Conservation (phyloP, 1,140 invertebrate species). For the Cylas formicarius region DNA sequence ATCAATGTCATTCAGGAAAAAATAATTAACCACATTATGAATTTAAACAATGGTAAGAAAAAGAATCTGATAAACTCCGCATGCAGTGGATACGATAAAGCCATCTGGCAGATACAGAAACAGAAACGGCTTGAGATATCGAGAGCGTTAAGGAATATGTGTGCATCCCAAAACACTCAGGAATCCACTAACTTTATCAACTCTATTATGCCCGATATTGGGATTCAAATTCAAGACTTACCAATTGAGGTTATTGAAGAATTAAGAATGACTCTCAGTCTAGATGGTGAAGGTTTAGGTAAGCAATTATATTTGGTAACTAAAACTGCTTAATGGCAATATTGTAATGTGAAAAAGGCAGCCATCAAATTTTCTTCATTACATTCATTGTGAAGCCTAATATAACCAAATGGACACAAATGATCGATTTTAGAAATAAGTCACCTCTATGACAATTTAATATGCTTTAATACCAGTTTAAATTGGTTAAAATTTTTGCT, state of each 20-base stretch:
- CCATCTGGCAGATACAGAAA: constrained; percentile 31
- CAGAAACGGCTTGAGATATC: constrained; percentile 35
- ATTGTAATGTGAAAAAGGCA: too few relatives aligned
- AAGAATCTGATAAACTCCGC: constrained; percentile 31
- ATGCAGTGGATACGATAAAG: constrained; percentile 28
- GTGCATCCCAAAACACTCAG: constrained; percentile 10
- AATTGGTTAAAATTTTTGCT: too few relatives aligned
- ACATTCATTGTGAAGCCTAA: too few relatives aligned
- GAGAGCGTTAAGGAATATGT: constrained; percentile 29
- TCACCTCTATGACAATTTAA: too few relatives aligned
- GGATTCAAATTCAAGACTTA: constrained; percentile 34
- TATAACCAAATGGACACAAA: too few relatives aligned
- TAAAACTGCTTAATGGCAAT: too few relatives aligned
- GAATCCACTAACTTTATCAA: constrained; percentile 24
- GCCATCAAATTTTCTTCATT: too few relatives aligned
- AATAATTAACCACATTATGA: constrained; percentile 34
- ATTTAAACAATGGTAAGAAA: constrained; percentile 30
- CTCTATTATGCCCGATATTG: constrained; percentile 36
- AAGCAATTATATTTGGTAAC: too few relatives aligned
- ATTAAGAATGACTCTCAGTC: constrained; percentile 26
- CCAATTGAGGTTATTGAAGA: constrained; percentile 32
- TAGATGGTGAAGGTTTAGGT: constrained; percentile 19
- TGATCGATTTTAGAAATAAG: too few relatives aligned
- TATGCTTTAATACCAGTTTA: too few relatives aligned
- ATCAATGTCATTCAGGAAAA: constrained; percentile 31